Evolutionary conservation across 30 jellyfish, hydroid and myxozoan species (phyloP).

Genomic region (Aurelia sp.): DNA sequence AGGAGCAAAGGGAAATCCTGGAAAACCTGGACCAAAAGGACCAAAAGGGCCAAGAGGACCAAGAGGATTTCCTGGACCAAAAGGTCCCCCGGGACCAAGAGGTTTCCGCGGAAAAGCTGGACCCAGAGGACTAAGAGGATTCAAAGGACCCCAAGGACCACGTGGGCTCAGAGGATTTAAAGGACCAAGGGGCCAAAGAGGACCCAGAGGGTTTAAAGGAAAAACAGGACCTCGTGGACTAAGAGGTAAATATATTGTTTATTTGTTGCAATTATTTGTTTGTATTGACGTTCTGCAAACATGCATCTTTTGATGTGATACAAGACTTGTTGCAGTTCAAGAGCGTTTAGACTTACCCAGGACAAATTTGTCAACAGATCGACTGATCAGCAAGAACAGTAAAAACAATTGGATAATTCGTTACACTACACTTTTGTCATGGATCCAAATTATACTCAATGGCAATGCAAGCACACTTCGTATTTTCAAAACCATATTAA

Average conservation of each 20-base stretch:
- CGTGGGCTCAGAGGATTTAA: neutral
- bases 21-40: slow-evolving; percentile 8
- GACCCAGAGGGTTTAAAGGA: slow-evolving; percentile 15
- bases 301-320: neutral
- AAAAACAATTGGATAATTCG: too few relatives aligned
- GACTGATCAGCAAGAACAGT: too few relatives aligned
- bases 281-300: too few relatives aligned
- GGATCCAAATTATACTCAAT: too few relatives aligned
- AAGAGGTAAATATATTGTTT: neutral
- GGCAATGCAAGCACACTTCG: too few relatives aligned
- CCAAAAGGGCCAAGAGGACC: slow-evolving; percentile 26
- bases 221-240: slow-evolving; percentile 29
- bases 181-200: neutral
- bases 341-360: too few relatives aligned
- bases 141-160: slow-evolving; percentile 4
- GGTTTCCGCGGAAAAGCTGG: slow-evolving; percentile 44
- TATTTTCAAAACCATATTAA: too few relatives aligned
- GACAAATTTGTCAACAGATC: too few relatives aligned
- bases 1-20: neutral
- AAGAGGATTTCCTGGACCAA: slow-evolving; percentile 1
- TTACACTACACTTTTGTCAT: too few relatives aligned
- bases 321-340: too few relatives aligned
- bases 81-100: slow-evolving; percentile 2
- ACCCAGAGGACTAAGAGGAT: slow-evolving; percentile 26
- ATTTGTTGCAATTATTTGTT: neutral